Conservation (phyloP, 2,797 vertebrate genomes). For the Eulemur coronatus region DNA sequence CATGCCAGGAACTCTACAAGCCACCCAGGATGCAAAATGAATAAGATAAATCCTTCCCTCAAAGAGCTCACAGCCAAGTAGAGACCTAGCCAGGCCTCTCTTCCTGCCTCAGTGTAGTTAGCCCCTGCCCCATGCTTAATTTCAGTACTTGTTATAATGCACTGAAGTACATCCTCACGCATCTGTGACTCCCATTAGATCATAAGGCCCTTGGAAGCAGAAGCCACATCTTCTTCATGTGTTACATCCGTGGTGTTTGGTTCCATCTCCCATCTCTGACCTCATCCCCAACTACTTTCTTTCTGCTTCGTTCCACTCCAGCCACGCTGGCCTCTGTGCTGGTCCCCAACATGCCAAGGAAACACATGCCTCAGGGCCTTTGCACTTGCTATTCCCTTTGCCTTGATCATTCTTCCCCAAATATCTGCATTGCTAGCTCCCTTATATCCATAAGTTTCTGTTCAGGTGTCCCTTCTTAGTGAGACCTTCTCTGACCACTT, state of each 20-base stretch:
- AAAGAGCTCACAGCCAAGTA: not conserved
- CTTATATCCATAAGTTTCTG: not conserved
- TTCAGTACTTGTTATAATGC: not conserved
- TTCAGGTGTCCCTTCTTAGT: not conserved
- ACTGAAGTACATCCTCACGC: not conserved
- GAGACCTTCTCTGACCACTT: not conserved
- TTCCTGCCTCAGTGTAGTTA: not conserved
- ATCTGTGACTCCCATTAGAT: not conserved
- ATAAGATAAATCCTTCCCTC: fast-evolving
- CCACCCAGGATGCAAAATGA: not conserved
- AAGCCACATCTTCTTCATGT: not conserved
- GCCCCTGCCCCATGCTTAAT: too few species aligned
- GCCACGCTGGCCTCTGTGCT: not conserved
- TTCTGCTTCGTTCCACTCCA: not conserved
- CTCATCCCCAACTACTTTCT: not conserved
- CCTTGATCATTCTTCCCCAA: not conserved
- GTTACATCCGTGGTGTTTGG: not conserved
- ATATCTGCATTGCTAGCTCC: not conserved
- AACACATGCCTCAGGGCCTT: not conserved
- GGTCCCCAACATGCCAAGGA: not conserved
- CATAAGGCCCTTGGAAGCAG: not conserved
- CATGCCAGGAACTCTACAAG: not conserved
- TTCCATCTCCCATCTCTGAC: not conserved
- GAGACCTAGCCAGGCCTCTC: not conserved
- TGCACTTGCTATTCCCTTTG: not conserved